These are phyloP conservation scores for Corella eumyota DNA, from an alignment of 23 tunicate species.

Conservation along the genomic window DNA sequence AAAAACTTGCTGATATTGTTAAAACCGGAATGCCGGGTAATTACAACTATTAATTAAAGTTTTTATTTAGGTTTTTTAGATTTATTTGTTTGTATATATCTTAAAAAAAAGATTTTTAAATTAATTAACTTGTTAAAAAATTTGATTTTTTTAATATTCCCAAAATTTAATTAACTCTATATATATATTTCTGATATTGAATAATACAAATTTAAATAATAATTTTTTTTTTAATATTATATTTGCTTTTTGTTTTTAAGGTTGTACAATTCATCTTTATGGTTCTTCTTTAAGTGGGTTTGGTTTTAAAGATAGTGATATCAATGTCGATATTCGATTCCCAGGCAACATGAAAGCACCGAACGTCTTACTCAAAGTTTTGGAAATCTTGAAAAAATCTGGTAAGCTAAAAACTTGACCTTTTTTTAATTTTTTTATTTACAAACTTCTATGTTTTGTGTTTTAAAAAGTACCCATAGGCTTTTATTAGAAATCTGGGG, in stretches of 20 bases:
- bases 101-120: background rate
- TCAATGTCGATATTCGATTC: slow-evolving; percentile 62
- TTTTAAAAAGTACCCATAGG: background rate
- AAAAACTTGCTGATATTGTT: slow-evolving; percentile 21
- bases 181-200: background rate
- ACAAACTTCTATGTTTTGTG: background rate
- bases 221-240: background rate
- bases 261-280: slow-evolving; percentile 26
- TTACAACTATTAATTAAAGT: background rate
- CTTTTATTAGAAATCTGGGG: background rate
- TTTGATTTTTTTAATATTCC: too few species aligned
- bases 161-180: too few species aligned
- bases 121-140: too few species aligned
- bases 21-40: slow-evolving; percentile 31
- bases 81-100: too few species aligned
- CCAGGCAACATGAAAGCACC: slow-evolving; percentile 37
- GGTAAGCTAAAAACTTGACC: slow-evolving; percentile 23
- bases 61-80: background rate
- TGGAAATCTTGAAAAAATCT: slow-evolving; percentile 23
- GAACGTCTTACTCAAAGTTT: slow-evolving; percentile 16
- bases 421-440: background rate
- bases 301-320: slow-evolving; percentile 41
- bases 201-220: background rate
- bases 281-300: slow-evolving; percentile 69
- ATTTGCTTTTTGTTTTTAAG: slow-evolving; percentile 3